phyloP scores from a whole-genome alignment of 2,888 invertebrate genomes.

The Papilio elwesi region DNA sequence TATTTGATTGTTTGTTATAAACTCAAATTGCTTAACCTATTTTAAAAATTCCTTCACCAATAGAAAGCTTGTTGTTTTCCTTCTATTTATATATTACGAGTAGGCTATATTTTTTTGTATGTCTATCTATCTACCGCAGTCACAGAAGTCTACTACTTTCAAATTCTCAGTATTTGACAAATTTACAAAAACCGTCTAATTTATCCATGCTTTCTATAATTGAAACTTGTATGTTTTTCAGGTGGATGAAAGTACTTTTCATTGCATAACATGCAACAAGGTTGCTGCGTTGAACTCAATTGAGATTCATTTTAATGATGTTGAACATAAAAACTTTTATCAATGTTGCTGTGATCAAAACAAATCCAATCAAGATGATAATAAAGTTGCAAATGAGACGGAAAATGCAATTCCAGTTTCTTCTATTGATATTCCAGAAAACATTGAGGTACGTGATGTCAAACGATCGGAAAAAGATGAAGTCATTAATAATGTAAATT shows the following conservation, averaged over 20 bases:
- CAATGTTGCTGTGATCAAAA: not conserved
- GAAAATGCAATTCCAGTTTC: not conserved
- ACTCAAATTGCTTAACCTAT: too few species aligned
- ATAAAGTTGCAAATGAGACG: not conserved
- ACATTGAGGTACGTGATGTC: not conserved
- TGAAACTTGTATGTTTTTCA: not conserved
- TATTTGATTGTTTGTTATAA: too few species aligned
- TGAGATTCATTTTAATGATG: constrained; percentile 1
- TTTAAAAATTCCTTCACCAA: too few species aligned
- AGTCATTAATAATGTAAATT: not conserved
- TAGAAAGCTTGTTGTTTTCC: too few species aligned
- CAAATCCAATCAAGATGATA: not conserved
- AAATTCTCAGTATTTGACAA: too few species aligned
- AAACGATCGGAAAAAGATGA: too few species aligned
- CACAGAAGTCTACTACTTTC: too few species aligned
- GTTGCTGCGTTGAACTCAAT: not conserved
- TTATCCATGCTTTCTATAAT: not conserved
- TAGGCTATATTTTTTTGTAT: too few species aligned
- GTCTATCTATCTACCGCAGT: too few species aligned
- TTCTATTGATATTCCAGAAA: not conserved
- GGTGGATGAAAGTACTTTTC: constrained; percentile 7
- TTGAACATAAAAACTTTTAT: constrained; percentile 8
- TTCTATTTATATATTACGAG: too few species aligned
- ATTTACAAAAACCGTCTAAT: too few species aligned
- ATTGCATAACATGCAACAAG: constrained; percentile 12